Conservation (phyloP, 2,888 invertebrate species). For the Tetropium fuscum region DNA sequence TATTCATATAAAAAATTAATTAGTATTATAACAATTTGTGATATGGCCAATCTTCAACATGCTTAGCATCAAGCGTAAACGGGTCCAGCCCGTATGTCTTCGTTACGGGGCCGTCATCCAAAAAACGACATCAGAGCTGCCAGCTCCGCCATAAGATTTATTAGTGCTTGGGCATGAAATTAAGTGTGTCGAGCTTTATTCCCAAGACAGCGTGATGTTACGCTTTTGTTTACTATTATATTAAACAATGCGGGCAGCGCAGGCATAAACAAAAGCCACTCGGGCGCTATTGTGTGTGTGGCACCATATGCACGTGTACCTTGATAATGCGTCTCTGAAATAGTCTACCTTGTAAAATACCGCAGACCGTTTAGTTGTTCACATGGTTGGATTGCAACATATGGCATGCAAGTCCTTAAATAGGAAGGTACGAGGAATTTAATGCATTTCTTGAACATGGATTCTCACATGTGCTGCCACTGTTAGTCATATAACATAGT, state of each 20-base stretch:
- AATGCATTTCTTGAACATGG: too few relatives aligned
- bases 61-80: too few relatives aligned
- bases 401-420: constrained; percentile 11
- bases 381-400: constrained; percentile 17
- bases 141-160: constrained; percentile 31
- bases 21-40: too few relatives aligned
- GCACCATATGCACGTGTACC: constrained; percentile 29
- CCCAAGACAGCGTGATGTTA: constrained; percentile 37
- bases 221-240: constrained; percentile 38
- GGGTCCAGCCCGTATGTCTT: constrained; percentile 28
- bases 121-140: constrained; percentile 23
- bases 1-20: too few relatives aligned
- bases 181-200: constrained; percentile 49
- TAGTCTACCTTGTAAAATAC: constrained; percentile 21
- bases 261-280: constrained; percentile 32
- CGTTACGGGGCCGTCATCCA: constrained; percentile 5
- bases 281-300: constrained; percentile 27
- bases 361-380: constrained; percentile 15
- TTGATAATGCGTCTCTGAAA: constrained; percentile 18
- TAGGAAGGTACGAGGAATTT: too few relatives aligned
- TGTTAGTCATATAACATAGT: too few relatives aligned
- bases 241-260: constrained; percentile 40
- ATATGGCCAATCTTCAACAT: too few relatives aligned
- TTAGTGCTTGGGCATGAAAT: constrained; percentile 37
- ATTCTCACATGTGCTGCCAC: too few relatives aligned